Conservation (phyloP, 2,888 invertebrate species). For the Rhamnusium bicolor region DNA sequence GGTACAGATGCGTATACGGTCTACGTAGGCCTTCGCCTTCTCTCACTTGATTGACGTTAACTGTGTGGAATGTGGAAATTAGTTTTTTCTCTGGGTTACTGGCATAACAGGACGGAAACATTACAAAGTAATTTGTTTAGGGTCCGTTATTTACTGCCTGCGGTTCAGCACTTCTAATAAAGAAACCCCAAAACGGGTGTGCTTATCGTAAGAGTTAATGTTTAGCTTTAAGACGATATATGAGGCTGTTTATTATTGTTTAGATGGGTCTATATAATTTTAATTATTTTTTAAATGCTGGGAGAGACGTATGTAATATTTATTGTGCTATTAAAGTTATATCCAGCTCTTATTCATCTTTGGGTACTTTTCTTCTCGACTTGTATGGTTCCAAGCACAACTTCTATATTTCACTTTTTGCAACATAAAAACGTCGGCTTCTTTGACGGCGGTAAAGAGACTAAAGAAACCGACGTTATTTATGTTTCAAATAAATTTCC, state of each 20-base stretch:
- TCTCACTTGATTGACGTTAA: conserved; percentile 41
- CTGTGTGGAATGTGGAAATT: conserved; percentile 40
- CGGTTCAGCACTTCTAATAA: conserved; percentile 22
- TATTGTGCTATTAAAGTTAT: background rate
- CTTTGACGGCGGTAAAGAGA: too few species aligned
- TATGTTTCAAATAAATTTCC: too few species aligned
- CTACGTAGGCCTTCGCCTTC: background rate
- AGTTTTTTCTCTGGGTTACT: conserved; percentile 37
- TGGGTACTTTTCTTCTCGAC: too few species aligned
- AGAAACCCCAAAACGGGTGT: conserved; percentile 7
- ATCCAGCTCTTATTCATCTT: background rate
- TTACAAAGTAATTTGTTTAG: conserved; percentile 41
- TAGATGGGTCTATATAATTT: background rate
- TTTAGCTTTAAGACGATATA: background rate
- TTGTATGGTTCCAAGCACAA: background rate
- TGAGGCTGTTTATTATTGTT: background rate
- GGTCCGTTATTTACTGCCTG: conserved; percentile 36
- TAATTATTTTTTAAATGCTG: background rate
- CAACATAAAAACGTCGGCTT: too few species aligned
- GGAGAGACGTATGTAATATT: background rate
- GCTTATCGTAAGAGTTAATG: conserved; percentile 8
- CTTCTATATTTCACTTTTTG: too few species aligned
- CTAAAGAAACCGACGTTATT: too few species aligned
- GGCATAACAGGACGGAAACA: conserved; percentile 33
- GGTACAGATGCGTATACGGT: background rate